phyloP scores from a whole-genome alignment of 1,140 invertebrate genomes.

The Cepaea nemoralis region DNA sequence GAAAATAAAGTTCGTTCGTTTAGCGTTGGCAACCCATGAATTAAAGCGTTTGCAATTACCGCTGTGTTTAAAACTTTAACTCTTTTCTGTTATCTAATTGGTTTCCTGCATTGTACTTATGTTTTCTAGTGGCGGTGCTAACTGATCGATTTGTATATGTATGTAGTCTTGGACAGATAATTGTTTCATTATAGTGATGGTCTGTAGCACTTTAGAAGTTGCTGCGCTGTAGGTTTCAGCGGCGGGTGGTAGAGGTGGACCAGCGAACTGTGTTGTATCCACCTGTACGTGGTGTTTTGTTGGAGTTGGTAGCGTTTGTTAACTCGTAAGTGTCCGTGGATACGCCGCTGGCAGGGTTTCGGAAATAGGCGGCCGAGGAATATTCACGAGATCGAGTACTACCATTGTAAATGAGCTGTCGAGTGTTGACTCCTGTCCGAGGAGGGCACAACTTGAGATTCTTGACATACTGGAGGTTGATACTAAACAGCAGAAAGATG shows the following conservation, averaged over 20 bases:
- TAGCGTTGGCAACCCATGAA: no score
- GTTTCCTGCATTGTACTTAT: no score
- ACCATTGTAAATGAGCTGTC: slow-evolving; percentile 53
- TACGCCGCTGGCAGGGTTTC: slow-evolving; percentile 29
- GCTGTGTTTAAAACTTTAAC: no score
- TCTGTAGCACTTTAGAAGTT: no score
- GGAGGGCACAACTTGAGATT: slow-evolving; percentile 46
- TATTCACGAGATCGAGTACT: slow-evolving; percentile 51
- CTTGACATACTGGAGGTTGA: slow-evolving; percentile 50
- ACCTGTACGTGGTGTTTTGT: neutral
- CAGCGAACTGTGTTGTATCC: neutral
- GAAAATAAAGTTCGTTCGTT: no score
- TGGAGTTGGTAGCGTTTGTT: slow-evolving; percentile 8
- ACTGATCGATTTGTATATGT: no score
- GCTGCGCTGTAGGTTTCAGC: no score
- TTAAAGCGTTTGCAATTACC: no score
- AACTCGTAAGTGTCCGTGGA: slow-evolving; percentile 47
- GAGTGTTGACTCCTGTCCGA: slow-evolving; percentile 41
- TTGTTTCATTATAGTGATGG: no score
- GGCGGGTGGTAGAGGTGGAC: neutral
- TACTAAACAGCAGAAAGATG: slow-evolving; percentile 68
- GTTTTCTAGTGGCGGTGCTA: no score
- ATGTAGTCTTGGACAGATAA: no score
- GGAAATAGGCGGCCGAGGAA: slow-evolving; percentile 45
- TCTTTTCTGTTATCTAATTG: no score